Evolutionary conservation across 2,113 vertebrate genomes (phyloP).

Genomic region (Heloderma charlesbogerti): DNA sequence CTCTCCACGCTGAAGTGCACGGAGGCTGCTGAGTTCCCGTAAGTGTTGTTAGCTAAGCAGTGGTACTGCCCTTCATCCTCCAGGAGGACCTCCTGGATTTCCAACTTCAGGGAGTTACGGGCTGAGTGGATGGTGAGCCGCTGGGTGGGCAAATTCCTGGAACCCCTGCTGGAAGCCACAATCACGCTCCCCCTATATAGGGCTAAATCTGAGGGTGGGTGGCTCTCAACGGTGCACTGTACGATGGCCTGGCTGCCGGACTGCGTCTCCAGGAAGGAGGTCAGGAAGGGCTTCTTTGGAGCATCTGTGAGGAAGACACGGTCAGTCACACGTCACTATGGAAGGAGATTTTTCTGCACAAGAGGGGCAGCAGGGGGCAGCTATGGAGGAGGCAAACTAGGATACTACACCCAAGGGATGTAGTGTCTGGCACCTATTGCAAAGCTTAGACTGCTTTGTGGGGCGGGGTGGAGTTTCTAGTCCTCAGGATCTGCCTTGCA

Average conservation of each 20-base stretch:
- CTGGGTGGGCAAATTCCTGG: rapidly evolving
- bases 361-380: rapidly evolving
- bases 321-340: rapidly evolving
- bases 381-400: too few relatives aligned
- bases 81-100: neutral
- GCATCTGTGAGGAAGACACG: conserved; percentile 58
- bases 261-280: conserved; percentile 64
- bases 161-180: conserved; percentile 29
- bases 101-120: conserved; percentile 70
- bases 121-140: conserved; percentile 27
- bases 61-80: conserved; percentile 51
- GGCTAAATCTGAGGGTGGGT: conserved; percentile 63
- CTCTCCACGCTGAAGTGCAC: conserved; percentile 49
- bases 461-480: neutral
- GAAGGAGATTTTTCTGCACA: neutral
- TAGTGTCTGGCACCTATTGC: neutral
- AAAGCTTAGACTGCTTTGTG: neutral
- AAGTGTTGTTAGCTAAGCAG: conserved; percentile 72
- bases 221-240: conserved; percentile 74
- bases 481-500: neutral
- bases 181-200: conserved; percentile 28
- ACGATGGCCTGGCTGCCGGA: conserved; percentile 30
- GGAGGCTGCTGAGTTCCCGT: conserved; percentile 36
- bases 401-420: neutral
- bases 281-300: conserved; percentile 61